Conservation (phyloP, 2,797 vertebrate genomes). For the Microctenopoma stevenorrisi region DNA sequence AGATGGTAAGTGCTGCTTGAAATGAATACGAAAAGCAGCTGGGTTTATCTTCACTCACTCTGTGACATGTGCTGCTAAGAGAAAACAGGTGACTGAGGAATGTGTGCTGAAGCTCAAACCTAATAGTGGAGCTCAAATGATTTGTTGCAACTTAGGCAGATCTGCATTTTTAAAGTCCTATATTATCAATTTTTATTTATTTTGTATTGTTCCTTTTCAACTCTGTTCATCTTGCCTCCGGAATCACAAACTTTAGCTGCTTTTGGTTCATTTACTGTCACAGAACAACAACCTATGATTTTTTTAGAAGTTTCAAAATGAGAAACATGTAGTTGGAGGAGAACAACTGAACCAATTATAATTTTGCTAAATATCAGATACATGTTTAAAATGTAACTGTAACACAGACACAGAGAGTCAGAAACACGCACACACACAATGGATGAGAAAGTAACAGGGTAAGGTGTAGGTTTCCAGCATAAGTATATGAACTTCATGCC, state of each 20-base stretch:
- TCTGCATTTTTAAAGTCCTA: constrained; percentile 30
- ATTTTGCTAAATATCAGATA: constrained; percentile 18
- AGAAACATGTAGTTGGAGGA: neutral
- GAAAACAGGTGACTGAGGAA: constrained; percentile 81
- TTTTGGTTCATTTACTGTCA: neutral
- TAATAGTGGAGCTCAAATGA: constrained; percentile 62
- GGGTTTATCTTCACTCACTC: constrained; percentile 78
- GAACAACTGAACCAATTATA: constrained; percentile 23
- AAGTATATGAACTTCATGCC: constrained; percentile 73
- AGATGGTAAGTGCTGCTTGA: constrained; percentile 73
- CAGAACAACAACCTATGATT: neutral
- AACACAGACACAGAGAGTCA: constrained; percentile 8
- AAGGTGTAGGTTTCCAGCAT: constrained; percentile 66
- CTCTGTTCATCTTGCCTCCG: neutral
- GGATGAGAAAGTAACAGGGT: constrained; percentile 46
- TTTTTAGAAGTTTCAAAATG: neutral
- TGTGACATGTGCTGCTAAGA: constrained; percentile 77
- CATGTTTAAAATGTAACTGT: constrained; percentile 24
- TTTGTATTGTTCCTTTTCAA: neutral
- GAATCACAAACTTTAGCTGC: neutral
- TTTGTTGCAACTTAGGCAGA: constrained; percentile 56
- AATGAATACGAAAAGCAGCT: constrained; percentile 82
- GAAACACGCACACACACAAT: constrained; percentile 49
- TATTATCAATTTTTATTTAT: constrained; percentile 4
- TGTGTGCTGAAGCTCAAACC: constrained; percentile 61